Evolutionary conservation across 2,113 vertebrate species (phyloP), one percentile per base, ranked within the genome.

Genomic region (Procavia capensis): DNA sequence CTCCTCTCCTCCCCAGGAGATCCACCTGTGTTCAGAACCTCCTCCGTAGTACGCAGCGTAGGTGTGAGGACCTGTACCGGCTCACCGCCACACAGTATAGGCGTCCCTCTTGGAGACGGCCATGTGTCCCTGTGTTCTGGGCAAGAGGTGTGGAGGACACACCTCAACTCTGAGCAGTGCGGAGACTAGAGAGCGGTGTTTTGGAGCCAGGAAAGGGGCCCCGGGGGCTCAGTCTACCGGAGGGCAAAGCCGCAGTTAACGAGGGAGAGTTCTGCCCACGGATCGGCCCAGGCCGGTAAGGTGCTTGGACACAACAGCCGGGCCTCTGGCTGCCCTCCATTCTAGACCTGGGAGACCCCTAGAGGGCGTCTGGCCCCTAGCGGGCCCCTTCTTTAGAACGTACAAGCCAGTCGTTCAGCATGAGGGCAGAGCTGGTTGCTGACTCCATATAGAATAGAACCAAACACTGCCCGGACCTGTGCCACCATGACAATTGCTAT

Each of bases 361-460:
- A 72, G 43, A 64, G 13, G n/a, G 13, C 29, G 11, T 68, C 86
- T 31, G 0, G 36, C 19, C 8, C 6, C 29, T 54, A 11, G 16
- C 22, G 0, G n/a, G 19, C 9, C 14, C 20, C 6, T 3, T 16
- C 29, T 29, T 7, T 22, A 41, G 17, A 10, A 19, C 0, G 17
- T 57, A 7, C 0, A 9, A 14, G 3, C 22, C 24, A 5, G 8
- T 3, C 1, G 27, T 50, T 8, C 31, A 24, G 3, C 27, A 9
- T 27, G 3, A 16, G 17, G 0, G 24, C 34, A 24, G 31, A 3
- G 0, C 13, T 41, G 1, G 8, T 50, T 50, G 47, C 13, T 50
- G 47, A 50, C 47, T 13, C 47, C 13, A 50, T 50, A 13, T 50
- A 50, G 9, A 50, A 50, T 13, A 50, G 47, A 13, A 50, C 9